Base-by-base conservation (phyloP, 2,888 invertebrate species). In the Acanthacorydalis orientalis region DNA sequence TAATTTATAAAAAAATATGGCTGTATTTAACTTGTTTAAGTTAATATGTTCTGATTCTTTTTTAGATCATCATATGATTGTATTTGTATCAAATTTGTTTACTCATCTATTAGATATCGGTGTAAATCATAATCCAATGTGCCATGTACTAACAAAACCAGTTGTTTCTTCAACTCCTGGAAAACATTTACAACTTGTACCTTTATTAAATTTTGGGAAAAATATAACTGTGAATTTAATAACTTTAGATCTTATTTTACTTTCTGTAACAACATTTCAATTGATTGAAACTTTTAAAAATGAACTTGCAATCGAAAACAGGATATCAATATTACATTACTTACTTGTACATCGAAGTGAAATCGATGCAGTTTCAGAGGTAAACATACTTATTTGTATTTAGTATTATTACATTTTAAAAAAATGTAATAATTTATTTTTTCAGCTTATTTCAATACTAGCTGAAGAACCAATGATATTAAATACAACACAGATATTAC, bases 81-180 rank as follows among this genome's bases (percentile, higher is more conserved):
- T 91, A 1, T 80, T 83, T 57, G 81, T 87, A 23, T 87, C 89
- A 11, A 86, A 82, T 59, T 70, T 86, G 32, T 91, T 89, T 66
- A 80, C 84, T 0, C 90, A 92, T 59, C 67, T 91, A 31, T 68
- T 92, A 47, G 91, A 92, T 67, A 80, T 90, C 43, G 85, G 88
- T 4, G 68, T 82, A 9, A 75, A 77, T 56, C 90, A 89, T 63
- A 88, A 89, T 60, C 89, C 90, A 0, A 82, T 81, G 55, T 83
- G 84, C 56, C 86, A 87, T 58, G 77, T 87, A 46, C 74, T 84
- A 0, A 73, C 82, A 14, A 77, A 83, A 0, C 68, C 77, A 1
- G 64, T 67, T 50, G 74, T 74, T 38, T 65, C 70, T 38, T 65
- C 68, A n/a, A 65, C 69, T 1, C 76, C 77, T 0, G 77, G 80